These are phyloP conservation scores for Remorina albescens DNA, from an alignment of 2,797 vertebrate species.

Conservation along the genomic window DNA sequence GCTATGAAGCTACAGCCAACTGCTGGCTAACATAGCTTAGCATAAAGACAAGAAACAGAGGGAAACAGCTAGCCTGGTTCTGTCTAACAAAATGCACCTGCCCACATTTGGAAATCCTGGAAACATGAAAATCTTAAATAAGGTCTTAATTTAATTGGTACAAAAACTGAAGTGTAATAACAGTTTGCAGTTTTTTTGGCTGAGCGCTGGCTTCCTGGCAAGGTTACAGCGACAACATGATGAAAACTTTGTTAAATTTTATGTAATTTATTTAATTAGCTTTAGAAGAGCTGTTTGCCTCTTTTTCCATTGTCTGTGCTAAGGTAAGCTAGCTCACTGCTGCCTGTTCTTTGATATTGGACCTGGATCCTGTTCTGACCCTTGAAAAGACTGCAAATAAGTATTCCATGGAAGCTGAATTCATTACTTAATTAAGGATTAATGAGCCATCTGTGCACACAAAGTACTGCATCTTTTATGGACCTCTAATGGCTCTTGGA, in stretches of 20 bases:
- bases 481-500: constrained; percentile 33
- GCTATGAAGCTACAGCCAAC: neutral
- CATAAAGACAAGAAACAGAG: neutral
- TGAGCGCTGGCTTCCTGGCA: neutral
- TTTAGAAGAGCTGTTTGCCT: neutral
- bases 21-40: neutral
- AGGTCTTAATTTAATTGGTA: too few species aligned
- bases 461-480: constrained; percentile 25
- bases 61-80: neutral
- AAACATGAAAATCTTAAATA: neutral
- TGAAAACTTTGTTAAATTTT: neutral
- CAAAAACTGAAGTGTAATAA: neutral
- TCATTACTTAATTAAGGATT: constrained; percentile 2
- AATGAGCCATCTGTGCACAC: neutral
- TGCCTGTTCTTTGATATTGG: neutral
- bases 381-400: neutral
- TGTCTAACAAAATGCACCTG: neutral
- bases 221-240: neutral
- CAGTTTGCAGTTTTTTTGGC: neutral
- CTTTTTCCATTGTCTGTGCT: neutral
- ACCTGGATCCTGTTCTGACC: too few species aligned
- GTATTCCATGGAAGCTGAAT: neutral
- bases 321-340: neutral
- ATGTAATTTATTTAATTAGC: neutral
- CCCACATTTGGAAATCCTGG: neutral